Percentiles rank a stretch among this genome's conserved stretches.
Evolutionary conservation across 2,888 invertebrate genomes (phyloP).

Genomic region (Sisyra nigra): DNA sequence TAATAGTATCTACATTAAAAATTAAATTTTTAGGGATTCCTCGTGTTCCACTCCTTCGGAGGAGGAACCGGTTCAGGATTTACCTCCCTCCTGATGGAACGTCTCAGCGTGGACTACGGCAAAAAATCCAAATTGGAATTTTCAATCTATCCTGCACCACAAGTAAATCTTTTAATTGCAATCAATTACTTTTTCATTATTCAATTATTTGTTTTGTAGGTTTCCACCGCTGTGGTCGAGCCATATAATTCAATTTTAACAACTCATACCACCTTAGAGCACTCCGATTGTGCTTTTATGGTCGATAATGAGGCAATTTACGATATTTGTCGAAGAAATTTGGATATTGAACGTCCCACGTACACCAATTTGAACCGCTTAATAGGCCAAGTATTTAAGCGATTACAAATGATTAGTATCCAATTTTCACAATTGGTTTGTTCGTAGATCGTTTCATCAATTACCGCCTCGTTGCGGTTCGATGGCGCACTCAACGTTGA

Average conservation of each 20-base stretch:
- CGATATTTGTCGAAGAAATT: slow-evolving; percentile 73
- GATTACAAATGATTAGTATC: background rate
- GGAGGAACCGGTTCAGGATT: slow-evolving; percentile 87
- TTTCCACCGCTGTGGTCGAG: slow-evolving; percentile 65
- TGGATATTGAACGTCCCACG: slow-evolving; percentile 70
- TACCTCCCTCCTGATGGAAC: slow-evolving; percentile 83
- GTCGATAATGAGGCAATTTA: slow-evolving; percentile 84
- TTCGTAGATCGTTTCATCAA: slow-evolving; percentile 73
- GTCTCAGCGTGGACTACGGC: slow-evolving; percentile 81
- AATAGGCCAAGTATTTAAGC: slow-evolving; percentile 45
- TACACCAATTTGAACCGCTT: slow-evolving; percentile 78
- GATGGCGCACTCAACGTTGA: slow-evolving; percentile 88
- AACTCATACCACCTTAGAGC: slow-evolving; percentile 77
- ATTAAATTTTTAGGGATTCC: slow-evolving; percentile 66
- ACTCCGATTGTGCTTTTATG: slow-evolving; percentile 84
- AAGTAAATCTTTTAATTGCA: slow-evolving; percentile 32
- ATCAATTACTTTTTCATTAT: background rate
- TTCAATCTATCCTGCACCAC: slow-evolving; percentile 88
- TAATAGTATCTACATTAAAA: too few species aligned
- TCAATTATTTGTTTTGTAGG: slow-evolving; percentile 28
- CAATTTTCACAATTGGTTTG: slow-evolving; percentile 12
- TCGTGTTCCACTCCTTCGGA: slow-evolving; percentile 86
- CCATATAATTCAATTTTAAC: slow-evolving; percentile 89
- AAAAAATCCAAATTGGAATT: slow-evolving; percentile 90
- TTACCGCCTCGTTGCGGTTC: slow-evolving; percentile 82